Evolutionary conservation across 2,113 vertebrate genomes (phyloP).

Genomic region (Semnornis frantzii): DNA sequence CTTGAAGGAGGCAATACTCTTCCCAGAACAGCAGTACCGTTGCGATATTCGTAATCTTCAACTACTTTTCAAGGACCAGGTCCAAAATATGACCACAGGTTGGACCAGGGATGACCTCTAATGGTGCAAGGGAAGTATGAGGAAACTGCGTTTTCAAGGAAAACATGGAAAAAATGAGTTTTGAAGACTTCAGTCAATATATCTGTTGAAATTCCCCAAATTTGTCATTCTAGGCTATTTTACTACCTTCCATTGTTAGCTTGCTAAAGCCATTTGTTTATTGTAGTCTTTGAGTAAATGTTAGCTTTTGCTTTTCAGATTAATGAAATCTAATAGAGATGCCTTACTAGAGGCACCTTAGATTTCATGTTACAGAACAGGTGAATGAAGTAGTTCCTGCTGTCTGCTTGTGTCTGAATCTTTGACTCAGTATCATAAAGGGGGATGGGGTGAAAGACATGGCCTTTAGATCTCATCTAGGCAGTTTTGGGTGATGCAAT

Average conservation of each 20-base stretch:
- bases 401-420: not conserved
- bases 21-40: not conserved
- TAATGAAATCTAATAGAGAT: not conserved
- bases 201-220: not conserved
- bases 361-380: not conserved
- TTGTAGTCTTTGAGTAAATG: not conserved
- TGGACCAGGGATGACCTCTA: not conserved
- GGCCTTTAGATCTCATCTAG: not conserved
- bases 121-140: not conserved
- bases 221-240: not conserved
- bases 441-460: fast-evolving
- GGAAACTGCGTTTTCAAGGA: not conserved
- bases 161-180: not conserved
- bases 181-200: not conserved
- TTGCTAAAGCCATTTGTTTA: not conserved
- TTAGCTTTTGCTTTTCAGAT: conserved; percentile 1
- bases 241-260: not conserved
- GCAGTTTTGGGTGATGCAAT: conserved; percentile 52
- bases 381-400: not conserved
- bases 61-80: not conserved
- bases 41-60: not conserved
- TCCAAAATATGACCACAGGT: not conserved
- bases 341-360: not conserved
- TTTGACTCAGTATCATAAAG: not conserved
- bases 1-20: not conserved